phyloP scores from a whole-genome alignment of 2,888 invertebrate genomes.

The Dione juno region DNA sequence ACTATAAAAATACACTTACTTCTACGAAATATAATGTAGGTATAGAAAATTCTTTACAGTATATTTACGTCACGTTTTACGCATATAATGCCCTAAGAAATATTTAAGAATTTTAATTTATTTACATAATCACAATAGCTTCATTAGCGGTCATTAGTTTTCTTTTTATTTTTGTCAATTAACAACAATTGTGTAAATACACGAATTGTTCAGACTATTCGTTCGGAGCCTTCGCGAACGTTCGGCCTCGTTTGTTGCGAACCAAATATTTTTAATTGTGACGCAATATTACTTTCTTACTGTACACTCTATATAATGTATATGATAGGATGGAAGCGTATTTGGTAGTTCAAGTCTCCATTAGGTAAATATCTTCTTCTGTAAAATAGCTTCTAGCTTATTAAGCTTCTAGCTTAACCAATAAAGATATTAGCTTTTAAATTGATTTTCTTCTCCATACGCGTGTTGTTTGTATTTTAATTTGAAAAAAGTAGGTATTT shows the following conservation, averaged over 20 bases:
- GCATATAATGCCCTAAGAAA: neutral
- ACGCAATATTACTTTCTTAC: neutral
- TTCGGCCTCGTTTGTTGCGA: neutral
- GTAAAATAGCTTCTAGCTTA: no score
- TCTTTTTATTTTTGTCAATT: neutral
- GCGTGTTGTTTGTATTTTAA: neutral
- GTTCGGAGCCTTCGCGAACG: slow-evolving; percentile 1
- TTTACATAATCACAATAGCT: slow-evolving; percentile 20
- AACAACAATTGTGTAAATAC: slow-evolving; percentile 5
- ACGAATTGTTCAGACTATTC: neutral
- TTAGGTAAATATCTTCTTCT: no score
- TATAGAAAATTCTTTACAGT: neutral
- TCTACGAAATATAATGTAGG: neutral
- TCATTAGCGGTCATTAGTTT: slow-evolving; percentile 3
- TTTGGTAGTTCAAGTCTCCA: no score
- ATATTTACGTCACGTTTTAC: neutral
- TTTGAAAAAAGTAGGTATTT: neutral
- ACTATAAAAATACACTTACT: neutral
- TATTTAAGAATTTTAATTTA: neutral
- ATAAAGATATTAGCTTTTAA: no score
- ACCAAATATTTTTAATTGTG: slow-evolving; percentile 8
- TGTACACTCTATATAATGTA: no score
- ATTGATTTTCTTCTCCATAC: no score
- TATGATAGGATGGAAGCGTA: no score
- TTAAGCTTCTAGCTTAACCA: no score